Evolutionary conservation across 2,888 invertebrate species (phyloP).

Genomic region (Clanis bilineata): DNA sequence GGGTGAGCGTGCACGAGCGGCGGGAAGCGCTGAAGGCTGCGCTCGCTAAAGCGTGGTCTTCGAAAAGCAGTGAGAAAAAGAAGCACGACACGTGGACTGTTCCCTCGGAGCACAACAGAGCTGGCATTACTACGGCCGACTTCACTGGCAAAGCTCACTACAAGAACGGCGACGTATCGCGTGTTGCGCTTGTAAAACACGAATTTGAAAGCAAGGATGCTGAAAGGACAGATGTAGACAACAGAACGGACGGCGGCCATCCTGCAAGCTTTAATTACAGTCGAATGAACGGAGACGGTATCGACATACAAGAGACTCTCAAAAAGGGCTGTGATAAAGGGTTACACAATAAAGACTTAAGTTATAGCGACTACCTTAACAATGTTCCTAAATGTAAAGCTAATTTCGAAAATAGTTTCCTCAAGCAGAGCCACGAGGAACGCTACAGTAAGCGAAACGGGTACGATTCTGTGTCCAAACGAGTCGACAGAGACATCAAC

Average conservation of each 20-base stretch:
- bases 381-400: slow-evolving; percentile 81
- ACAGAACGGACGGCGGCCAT: slow-evolving; percentile 58
- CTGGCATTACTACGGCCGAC: slow-evolving; percentile 62
- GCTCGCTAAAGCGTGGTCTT: slow-evolving; percentile 76
- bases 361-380: slow-evolving; percentile 73
- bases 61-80: slow-evolving; percentile 69
- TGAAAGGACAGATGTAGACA: slow-evolving; percentile 59
- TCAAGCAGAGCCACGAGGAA: slow-evolving; percentile 74
- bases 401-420: slow-evolving; percentile 78
- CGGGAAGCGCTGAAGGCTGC: slow-evolving; percentile 78
- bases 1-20: slow-evolving; percentile 81
- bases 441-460: slow-evolving; percentile 74
- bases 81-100: slow-evolving; percentile 76
- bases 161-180: slow-evolving; percentile 63
- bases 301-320: slow-evolving; percentile 75
- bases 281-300: slow-evolving; percentile 66
- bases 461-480: slow-evolving; percentile 64
- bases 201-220: slow-evolving; percentile 73
- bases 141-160: slow-evolving; percentile 60
- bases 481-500: slow-evolving; percentile 72
- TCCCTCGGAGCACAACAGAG: slow-evolving; percentile 64
- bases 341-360: slow-evolving; percentile 74
- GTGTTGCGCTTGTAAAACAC: slow-evolving; percentile 70
- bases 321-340: slow-evolving; percentile 81
- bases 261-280: slow-evolving; percentile 64